Evolutionary conservation across 1,140 invertebrate species (phyloP).

Genomic region (Pissodes strobi): DNA sequence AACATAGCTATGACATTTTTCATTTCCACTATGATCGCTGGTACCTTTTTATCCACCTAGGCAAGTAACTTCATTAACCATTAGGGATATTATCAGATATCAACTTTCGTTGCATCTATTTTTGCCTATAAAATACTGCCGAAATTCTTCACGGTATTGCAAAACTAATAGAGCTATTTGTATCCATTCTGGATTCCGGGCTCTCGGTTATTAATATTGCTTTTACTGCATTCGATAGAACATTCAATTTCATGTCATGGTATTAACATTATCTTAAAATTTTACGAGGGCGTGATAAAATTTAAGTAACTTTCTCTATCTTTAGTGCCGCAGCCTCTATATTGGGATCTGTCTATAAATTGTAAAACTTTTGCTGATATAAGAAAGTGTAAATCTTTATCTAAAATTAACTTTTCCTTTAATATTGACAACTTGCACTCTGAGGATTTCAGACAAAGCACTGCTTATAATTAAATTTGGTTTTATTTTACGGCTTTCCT

Average conservation of each 20-base stretch:
- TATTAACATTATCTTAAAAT: constrained; percentile 11
- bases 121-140: no score
- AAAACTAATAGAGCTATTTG: not conserved
- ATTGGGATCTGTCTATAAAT: not conserved
- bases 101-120: no score
- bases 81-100: no score
- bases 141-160: not conserved
- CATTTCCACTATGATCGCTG: no score
- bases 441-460: no score
- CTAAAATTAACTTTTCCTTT: not conserved
- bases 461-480: no score
- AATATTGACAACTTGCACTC: not conserved
- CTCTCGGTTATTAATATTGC: not conserved
- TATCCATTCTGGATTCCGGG: not conserved
- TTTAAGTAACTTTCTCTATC: constrained; percentile 2
- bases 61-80: no score
- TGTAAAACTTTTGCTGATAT: not conserved
- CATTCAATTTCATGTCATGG: constrained; percentile 12
- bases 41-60: no score
- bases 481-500: no score
- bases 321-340: not conserved
- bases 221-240: constrained; percentile 4
- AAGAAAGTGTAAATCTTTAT: not conserved
- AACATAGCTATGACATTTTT: no score
- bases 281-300: constrained; percentile 6